Evolutionary conservation across 2,888 invertebrate genomes (phyloP).

Genomic region (Junonia oenone): DNA sequence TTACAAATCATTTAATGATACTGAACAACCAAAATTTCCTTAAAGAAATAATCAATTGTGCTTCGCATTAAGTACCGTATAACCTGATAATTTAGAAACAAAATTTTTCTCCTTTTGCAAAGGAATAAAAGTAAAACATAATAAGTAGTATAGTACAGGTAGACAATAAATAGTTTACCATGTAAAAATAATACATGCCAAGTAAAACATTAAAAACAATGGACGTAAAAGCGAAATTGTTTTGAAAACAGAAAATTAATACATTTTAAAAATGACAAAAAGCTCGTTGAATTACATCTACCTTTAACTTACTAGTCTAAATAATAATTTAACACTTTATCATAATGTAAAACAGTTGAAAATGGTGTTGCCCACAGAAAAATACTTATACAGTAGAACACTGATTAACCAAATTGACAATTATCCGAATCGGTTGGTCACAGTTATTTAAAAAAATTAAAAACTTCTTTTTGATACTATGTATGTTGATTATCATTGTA

Average conservation of each 20-base stretch:
- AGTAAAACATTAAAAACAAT: background rate
- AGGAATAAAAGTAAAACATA: conserved; percentile 12
- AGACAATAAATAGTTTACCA: background rate
- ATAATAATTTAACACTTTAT: conserved; percentile 17
- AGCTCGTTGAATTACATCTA: conserved; percentile 6
- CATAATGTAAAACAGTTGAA: background rate
- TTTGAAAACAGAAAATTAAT: background rate
- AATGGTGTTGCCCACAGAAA: conserved; percentile 15
- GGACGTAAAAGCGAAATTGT: background rate
- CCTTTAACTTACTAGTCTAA: conserved; percentile 21
- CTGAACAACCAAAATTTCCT: background rate
- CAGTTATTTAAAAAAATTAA: too few relatives aligned
- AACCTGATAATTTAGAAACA: conserved; percentile 8
- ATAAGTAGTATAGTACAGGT: too few relatives aligned
- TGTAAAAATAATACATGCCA: background rate
- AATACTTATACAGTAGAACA: background rate
- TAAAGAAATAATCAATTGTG: conserved; percentile 27
- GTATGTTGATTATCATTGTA: too few relatives aligned
- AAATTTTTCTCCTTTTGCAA: conserved; percentile 16
- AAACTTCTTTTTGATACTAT: too few relatives aligned
- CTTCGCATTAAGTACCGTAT: conserved; percentile 38
- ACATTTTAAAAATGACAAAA: background rate
- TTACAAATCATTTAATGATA: conserved; percentile 21
- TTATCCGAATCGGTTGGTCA: too few relatives aligned
- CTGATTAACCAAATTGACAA: too few relatives aligned